Percentiles rank a stretch among this genome's conserved stretches.
These are phyloP conservation scores for Martes martes DNA, from an alignment of 2,113 vertebrate species.

Conservation along the genomic window DNA sequence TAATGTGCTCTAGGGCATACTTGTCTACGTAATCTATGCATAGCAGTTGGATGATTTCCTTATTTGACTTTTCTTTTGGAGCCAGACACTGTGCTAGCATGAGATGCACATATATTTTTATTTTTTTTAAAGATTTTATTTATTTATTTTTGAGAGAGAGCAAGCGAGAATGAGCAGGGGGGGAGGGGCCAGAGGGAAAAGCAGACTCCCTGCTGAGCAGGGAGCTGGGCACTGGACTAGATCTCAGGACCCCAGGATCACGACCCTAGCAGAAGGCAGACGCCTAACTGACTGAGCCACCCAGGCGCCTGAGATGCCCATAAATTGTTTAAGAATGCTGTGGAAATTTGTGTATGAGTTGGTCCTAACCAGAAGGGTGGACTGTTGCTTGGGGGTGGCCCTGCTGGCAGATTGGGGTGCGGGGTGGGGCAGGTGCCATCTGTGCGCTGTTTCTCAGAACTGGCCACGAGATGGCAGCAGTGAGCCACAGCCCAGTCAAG, in stretches of 20 bases:
- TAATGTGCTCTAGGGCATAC: no score
- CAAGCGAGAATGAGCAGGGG: not conserved
- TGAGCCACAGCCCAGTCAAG: not conserved
- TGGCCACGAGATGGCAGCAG: constrained; percentile 36
- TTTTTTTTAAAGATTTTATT: not conserved
- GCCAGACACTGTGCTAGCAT: not conserved
- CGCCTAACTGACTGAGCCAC: not conserved
- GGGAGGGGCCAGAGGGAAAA: not conserved
- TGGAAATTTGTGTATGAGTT: not conserved
- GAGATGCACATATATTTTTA: not conserved
- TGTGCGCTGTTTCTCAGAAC: not conserved
- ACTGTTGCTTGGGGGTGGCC: not conserved
- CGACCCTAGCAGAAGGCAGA: not conserved
- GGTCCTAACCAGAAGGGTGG: not conserved
- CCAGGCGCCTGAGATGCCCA: not conserved
- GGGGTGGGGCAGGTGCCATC: not conserved
- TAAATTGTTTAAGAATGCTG: not conserved
- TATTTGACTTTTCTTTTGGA: not conserved
- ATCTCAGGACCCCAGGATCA: not conserved
- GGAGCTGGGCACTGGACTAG: no score
- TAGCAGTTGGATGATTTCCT: not conserved
- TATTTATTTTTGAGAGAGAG: not conserved
- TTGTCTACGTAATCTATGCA: no score
- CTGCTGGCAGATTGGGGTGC: accelerated
- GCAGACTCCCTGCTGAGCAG: not conserved